Conservation (phyloP, 2,113 vertebrate genomes). For the Dipodomys ordii region DNA sequence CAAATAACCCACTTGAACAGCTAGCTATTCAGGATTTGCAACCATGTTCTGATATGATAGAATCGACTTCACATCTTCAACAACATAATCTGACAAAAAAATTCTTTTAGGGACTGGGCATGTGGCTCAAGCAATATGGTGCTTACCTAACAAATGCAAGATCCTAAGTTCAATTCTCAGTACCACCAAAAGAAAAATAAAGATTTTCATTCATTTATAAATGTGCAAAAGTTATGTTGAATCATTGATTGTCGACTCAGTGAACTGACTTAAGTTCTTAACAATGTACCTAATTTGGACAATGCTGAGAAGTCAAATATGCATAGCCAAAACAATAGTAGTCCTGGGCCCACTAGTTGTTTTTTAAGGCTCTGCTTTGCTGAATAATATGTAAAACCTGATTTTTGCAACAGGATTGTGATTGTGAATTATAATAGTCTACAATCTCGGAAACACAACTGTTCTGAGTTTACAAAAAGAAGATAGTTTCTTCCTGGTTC, state of each 20-base stretch:
- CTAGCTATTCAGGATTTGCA: not conserved
- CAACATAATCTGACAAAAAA: conserved; percentile 9
- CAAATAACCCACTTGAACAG: not conserved
- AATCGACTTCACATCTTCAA: conserved; percentile 21
- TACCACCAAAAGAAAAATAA: too few species aligned
- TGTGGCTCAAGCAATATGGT: too few species aligned
- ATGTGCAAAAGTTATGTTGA: conserved; percentile 15
- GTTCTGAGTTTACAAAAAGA: conserved; percentile 50
- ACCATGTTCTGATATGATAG: not conserved
- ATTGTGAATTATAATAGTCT: conserved; percentile 24
- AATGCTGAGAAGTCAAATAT: conserved; percentile 13
- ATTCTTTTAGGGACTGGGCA: not conserved
- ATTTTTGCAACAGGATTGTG: conserved; percentile 50
- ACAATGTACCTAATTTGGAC: conserved; percentile 15
- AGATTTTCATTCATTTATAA: not conserved
- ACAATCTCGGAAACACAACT: conserved; percentile 52
- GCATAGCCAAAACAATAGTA: not conserved
- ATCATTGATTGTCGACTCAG: not conserved
- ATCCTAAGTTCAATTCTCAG: too few species aligned
- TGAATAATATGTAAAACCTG: not conserved
- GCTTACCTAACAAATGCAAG: too few species aligned
- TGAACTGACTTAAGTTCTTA: conserved; percentile 33
- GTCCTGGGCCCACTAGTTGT: not conserved
- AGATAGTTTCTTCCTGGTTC: conserved; percentile 40
- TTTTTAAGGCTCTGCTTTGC: not conserved